Evolutionary conservation across 1,140 invertebrate genomes (phyloP).

Genomic region (Dendrolimus punctatus): DNA sequence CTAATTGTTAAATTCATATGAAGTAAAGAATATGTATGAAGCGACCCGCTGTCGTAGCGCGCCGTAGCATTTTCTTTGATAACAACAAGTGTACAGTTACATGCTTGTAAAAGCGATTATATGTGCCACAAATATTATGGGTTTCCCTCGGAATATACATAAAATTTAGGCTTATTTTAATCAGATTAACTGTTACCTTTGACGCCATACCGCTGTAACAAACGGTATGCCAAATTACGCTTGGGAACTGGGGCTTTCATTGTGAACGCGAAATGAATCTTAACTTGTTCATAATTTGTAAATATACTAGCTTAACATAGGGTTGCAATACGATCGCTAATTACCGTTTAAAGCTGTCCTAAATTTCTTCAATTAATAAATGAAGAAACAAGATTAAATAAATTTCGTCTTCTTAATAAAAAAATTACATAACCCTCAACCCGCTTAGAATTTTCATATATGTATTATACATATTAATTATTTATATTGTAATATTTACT

Average conservation of each 20-base stretch:
- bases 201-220: slow-evolving; percentile 38
- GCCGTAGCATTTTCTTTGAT: slow-evolving; percentile 6
- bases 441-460: no score
- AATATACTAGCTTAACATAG: background rate
- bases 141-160: slow-evolving; percentile 24
- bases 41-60: slow-evolving; percentile 18
- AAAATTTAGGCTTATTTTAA: slow-evolving; percentile 44
- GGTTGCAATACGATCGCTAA: no score
- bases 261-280: slow-evolving; percentile 42
- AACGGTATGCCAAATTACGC: slow-evolving; percentile 64
- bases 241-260: slow-evolving; percentile 55
- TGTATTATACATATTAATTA: no score
- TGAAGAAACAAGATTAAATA: no score
- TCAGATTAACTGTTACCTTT: slow-evolving; percentile 55
- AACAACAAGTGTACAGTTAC: slow-evolving; percentile 16
- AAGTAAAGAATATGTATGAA: slow-evolving; percentile 12
- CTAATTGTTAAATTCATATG: no score
- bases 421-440: no score
- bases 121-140: slow-evolving; percentile 19
- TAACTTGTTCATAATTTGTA: slow-evolving; percentile 12
- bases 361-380: no score
- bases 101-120: slow-evolving; percentile 21
- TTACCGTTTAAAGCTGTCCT: no score
- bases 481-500: no score
- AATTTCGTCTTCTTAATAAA: no score